These are phyloP conservation scores for Pan troglodytes DNA, from an alignment of 2,113 vertebrate species.

Conservation along the genomic window NHGRI_mPanTro3-v2.1_pri NC_086015.1:183057501-183058000, in stretches of 20 bases:
- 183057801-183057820: neutral
- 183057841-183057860: slow-evolving; percentile 10
- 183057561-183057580: neutral
- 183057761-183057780: neutral
- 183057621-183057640: slow-evolving; percentile 30
- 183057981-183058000: neutral
- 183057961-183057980: neutral
- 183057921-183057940: neutral
- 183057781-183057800: neutral
- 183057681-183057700: slow-evolving; percentile 47
- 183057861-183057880: slow-evolving; percentile 45
- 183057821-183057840: slow-evolving; percentile 21
- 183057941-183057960: neutral
- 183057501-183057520: neutral
- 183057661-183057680: slow-evolving; percentile 14
- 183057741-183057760: slow-evolving; percentile 32
- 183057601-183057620: slow-evolving; percentile 50
- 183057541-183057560: slow-evolving; percentile 9
- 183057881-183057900: neutral
- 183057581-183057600: neutral
- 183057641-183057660: slow-evolving; percentile 51
- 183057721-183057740: slow-evolving; percentile 38
- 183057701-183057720: slow-evolving; percentile 50
- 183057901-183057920: neutral
- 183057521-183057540: slow-evolving; percentile 10